These are phyloP conservation scores for Sebastes vulpes DNA, from an alignment of 2,797 vertebrate genomes.

Conservation along the genomic window DNA sequence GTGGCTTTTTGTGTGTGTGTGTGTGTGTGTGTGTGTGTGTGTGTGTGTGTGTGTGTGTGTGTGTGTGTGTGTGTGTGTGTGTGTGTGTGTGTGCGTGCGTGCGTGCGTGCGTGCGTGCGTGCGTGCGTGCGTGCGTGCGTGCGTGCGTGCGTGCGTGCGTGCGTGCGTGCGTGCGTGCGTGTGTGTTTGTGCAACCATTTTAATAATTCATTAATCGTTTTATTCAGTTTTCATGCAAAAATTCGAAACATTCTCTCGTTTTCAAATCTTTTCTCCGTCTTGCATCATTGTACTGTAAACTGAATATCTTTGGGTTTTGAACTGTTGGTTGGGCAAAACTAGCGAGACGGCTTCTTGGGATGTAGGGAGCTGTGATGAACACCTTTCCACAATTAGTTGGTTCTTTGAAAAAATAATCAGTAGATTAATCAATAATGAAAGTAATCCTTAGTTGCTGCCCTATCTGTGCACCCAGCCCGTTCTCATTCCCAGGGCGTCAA, in stretches of 20 bases:
- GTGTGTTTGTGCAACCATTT: background rate
- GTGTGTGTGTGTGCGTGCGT: background rate
- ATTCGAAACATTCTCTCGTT: background rate
- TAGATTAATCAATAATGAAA: background rate
- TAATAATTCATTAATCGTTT: background rate
- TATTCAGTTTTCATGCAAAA: background rate
- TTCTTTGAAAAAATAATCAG: background rate
- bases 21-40: no score
- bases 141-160: background rate
- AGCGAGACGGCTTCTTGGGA: background rate
- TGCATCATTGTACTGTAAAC: background rate
- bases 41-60: background rate
- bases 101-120: no score
- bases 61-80: background rate
- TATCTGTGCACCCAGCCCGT: background rate
- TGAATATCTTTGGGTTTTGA: background rate
- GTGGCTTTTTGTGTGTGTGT: background rate
- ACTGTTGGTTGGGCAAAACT: background rate
- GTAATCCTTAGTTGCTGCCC: background rate
- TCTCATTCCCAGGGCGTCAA: no score
- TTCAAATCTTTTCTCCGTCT: background rate
- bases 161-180: background rate
- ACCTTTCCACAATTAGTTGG: background rate
- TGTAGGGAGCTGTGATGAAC: background rate
- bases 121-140: no score